Base-by-base conservation (phyloP, 2,113 vertebrate species). In the Nannobrachium achirus region DNA sequence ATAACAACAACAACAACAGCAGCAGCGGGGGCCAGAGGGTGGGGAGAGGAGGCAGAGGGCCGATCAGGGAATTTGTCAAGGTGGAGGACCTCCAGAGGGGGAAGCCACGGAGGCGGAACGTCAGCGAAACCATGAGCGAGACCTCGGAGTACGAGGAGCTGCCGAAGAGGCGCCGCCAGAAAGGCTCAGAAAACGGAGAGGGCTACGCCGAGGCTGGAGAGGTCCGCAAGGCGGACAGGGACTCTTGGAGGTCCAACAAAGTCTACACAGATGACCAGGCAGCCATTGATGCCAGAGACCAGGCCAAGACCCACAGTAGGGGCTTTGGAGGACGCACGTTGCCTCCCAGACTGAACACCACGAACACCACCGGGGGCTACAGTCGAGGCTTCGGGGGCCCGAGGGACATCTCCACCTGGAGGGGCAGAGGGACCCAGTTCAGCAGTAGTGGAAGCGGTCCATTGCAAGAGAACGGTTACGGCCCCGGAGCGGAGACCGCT, bases 101-200 rank as follows among this genome's bases (percentile, higher is more conserved):
- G 42, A 97, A 95, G 65, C 94, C 96, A 0, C 85, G 98, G 8
- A 91, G 98, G 6, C 81, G 98, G 1, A 97, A 98, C 0, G 95
- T 96, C 3, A 99, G 98, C 0, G 98, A 99, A 90, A 99, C 97
- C 0, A 93, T 97, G 69, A 99, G 98, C 0, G 97, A 99, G 79
- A 91, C 95, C n/a, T 99, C 98, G 0, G 97, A 99, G 53, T 98
- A 98, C 0, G 98, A 99, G 73, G 98, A 99, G 61, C 93, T 97
- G 7, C 98, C 98, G 10, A 99, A 99, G 76, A 94, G 98, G 2
- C 94, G 95, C 0, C 92, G 95, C 0, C 95, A 99, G 84, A 93
- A 95, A 55, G 96, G 93, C 16, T 80, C 92, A 0, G 97, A 98
- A 79, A 93, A 93, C 6, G 93, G 94, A 58, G 92, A 91, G 0